These are phyloP conservation scores for Strigamia maritima DNA, from an alignment of 2,888 invertebrate genomes.

Conservation along the genomic window DNA sequence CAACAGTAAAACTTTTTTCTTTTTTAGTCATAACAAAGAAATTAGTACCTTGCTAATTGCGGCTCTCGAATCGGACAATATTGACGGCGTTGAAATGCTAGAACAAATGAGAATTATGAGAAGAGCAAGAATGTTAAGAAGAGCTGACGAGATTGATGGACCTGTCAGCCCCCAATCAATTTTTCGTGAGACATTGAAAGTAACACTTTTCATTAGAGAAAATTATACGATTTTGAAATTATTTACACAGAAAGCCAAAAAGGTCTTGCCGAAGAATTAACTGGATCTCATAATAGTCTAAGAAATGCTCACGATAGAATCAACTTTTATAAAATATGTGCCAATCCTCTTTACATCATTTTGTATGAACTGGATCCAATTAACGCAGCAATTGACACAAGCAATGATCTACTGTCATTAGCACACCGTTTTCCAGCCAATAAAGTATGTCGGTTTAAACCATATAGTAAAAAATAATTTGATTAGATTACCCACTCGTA, in stretches of 20 bases:
- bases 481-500: no score
- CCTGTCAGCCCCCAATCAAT: neutral
- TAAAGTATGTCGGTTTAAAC: neutral
- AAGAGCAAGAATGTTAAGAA: neutral
- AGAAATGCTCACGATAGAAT: neutral
- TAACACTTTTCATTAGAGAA: no score
- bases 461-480: no score
- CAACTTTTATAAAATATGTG: neutral
- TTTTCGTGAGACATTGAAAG: neutral
- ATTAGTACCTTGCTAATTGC: neutral
- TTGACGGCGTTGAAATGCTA: neutral
- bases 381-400: neutral
- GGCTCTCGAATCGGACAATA: neutral
- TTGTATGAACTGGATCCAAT: neutral
- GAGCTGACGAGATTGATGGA: neutral
- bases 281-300: neutral
- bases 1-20: neutral
- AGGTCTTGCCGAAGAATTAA: neutral
- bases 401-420: neutral
- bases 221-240: no score
- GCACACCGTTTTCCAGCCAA: neutral
- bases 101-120: neutral
- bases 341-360: conserved; percentile 3
- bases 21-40: neutral
- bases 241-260: neutral